These are phyloP conservation scores for Liodrosophila aerea DNA, from an alignment of 2,888 invertebrate species.

Conservation along the genomic window DNA sequence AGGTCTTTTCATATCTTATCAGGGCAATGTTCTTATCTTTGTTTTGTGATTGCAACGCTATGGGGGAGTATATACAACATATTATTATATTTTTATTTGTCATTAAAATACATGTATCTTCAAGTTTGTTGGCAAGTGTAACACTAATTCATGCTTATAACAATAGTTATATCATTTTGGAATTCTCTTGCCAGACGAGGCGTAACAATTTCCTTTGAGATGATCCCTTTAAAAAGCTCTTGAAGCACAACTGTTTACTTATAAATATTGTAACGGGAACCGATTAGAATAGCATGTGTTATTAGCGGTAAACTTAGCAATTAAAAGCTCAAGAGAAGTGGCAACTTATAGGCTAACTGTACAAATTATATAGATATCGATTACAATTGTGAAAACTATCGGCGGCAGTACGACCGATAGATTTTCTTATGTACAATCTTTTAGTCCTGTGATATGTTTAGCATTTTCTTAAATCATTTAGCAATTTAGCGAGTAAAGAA, in stretches of 20 bases:
- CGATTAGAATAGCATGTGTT: constrained; percentile 2
- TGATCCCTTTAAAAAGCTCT: constrained; percentile 31
- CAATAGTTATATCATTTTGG: constrained; percentile 19
- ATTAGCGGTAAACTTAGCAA: constrained; percentile 34
- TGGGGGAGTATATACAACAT: constrained; percentile 8
- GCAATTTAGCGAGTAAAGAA: constrained; percentile 81
- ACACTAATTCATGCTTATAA: constrained; percentile 20
- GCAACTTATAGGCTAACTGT: constrained; percentile 56
- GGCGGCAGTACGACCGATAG: background rate
- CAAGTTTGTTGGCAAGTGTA: constrained; percentile 20
- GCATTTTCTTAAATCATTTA: constrained; percentile 55
- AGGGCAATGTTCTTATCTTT: background rate
- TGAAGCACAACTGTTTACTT: constrained; percentile 16
- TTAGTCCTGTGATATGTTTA: constrained; percentile 66
- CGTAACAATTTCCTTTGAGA: background rate
- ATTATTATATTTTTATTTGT: constrained; percentile 28
- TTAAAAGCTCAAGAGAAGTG: constrained; percentile 29
- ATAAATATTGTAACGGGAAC: constrained; percentile 19
- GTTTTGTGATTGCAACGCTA: background rate
- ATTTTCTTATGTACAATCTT: background rate
- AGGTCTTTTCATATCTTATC: constrained; percentile 21
- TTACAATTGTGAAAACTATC: background rate
- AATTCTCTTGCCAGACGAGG: no score
- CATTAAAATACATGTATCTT: constrained; percentile 27
- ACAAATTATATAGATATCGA: constrained; percentile 50